Evolutionary conservation across 2,797 vertebrate species (phyloP).

Genomic region (Parauchenoglanis punctatus): DNA sequence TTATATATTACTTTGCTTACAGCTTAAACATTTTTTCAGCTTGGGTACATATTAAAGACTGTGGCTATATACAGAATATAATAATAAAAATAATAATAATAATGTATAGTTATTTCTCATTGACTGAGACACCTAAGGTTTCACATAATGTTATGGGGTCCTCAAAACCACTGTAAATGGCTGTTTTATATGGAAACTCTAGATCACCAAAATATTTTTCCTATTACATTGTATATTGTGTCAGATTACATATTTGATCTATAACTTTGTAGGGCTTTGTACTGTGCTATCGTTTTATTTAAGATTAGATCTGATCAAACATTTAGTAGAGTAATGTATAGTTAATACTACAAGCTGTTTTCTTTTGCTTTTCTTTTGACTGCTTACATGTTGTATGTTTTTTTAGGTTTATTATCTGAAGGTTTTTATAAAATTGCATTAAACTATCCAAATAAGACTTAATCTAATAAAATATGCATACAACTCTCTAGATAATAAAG

Average conservation of each 20-base stretch:
- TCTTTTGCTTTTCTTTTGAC: neutral
- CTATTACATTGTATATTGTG: neutral
- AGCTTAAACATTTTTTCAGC: constrained; percentile 4
- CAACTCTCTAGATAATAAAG: neutral
- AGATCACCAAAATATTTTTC: neutral
- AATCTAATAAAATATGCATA: neutral
- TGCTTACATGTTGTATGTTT: neutral
- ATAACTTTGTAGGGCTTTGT: neutral
- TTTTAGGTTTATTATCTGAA: neutral
- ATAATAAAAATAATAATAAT: neutral
- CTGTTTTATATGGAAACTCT: neutral
- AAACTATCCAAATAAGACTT: neutral
- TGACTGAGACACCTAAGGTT: neutral
- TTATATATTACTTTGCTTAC: constrained; percentile 11
- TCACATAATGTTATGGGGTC: neutral
- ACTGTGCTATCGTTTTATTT: neutral
- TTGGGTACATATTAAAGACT: neutral
- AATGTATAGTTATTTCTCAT: neutral
- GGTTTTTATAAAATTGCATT: neutral
- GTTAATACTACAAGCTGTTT: neutral
- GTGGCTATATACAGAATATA: neutral
- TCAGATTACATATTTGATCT: neutral
- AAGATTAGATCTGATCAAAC: neutral
- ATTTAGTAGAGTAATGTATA: neutral
- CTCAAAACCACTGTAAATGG: neutral